These are phyloP conservation scores for Ceratina calcarata DNA, from an alignment of 1,140 invertebrate genomes.

Conservation along the genomic window DNA sequence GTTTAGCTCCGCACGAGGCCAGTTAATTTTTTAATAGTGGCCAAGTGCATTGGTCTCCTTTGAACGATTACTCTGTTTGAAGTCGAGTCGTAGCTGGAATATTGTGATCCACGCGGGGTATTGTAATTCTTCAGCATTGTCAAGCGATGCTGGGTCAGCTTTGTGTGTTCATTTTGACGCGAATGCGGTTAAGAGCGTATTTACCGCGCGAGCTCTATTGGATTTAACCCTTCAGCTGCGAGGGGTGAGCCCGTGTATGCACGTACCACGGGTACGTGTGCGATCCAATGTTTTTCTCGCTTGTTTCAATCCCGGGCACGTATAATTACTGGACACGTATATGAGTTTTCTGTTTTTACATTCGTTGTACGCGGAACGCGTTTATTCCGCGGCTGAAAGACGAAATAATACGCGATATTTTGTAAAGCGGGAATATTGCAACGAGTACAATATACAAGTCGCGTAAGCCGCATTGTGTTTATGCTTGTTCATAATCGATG, in stretches of 20 bases:
- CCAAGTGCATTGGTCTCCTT: neutral
- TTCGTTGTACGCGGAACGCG: no score
- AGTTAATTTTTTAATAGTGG: slow-evolving; percentile 16
- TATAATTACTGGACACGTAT: neutral
- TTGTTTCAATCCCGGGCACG: neutral
- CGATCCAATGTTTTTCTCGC: neutral
- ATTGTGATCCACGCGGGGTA: slow-evolving; percentile 1
- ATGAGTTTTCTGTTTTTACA: neutral
- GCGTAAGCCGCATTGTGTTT: no score
- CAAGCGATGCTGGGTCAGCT: neutral
- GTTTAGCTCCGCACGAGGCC: neutral
- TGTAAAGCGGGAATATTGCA: no score
- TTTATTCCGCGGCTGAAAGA: no score
- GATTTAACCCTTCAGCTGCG: slow-evolving; percentile 13
- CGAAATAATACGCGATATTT: no score
- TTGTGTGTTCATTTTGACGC: slow-evolving; percentile 28
- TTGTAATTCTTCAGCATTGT: slow-evolving; percentile 16
- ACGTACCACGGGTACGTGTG: neutral
- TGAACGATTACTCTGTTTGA: neutral
- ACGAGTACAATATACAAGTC: no score
- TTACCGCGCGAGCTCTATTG: slow-evolving; percentile 6
- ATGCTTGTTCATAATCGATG: no score
- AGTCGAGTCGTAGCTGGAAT: neutral
- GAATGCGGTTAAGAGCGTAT: slow-evolving; percentile 16
- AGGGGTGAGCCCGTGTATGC: neutral